These are phyloP conservation scores for Betta splendens DNA, from an alignment of 2,797 vertebrate species.

Conservation along the genomic window DNA sequence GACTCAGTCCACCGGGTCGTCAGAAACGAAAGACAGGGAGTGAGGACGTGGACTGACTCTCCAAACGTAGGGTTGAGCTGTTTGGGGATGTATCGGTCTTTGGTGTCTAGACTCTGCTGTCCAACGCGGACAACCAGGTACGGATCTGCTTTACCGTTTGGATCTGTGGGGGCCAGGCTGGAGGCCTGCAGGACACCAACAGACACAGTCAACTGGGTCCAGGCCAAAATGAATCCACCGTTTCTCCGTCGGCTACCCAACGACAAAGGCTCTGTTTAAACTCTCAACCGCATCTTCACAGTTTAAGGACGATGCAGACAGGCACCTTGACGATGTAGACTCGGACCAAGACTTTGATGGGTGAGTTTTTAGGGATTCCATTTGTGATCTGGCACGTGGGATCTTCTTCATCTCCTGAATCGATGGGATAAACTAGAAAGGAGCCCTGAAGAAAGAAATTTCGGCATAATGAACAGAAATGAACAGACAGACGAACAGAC, in stretches of 20 bases:
- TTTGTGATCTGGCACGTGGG: slow-evolving; percentile 78
- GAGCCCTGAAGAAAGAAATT: slow-evolving; percentile 82
- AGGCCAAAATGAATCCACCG: background rate
- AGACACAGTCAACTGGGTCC: background rate
- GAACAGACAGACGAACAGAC: background rate
- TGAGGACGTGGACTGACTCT: slow-evolving; percentile 83
- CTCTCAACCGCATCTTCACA: background rate
- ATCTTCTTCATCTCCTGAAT: slow-evolving; percentile 71
- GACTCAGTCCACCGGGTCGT: slow-evolving; percentile 1
- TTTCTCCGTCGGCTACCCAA: too few relatives aligned
- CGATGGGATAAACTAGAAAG: slow-evolving; percentile 89
- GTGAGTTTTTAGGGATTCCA: slow-evolving; percentile 88
- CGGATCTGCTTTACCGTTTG: slow-evolving; percentile 93
- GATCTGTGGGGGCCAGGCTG: slow-evolving; percentile 88
- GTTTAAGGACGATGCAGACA: too few relatives aligned
- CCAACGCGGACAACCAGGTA: slow-evolving; percentile 88
- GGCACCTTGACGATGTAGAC: slow-evolving; percentile 91
- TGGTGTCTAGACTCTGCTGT: slow-evolving; percentile 82
- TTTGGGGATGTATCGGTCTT: slow-evolving; percentile 92
- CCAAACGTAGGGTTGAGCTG: slow-evolving; percentile 94
- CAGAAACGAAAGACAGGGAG: slow-evolving; percentile 1
- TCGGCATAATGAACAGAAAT: slow-evolving; percentile 4
- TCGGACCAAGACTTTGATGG: slow-evolving; percentile 89
- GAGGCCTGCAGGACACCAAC: slow-evolving; percentile 81
- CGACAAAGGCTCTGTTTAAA: too few relatives aligned